phyloP scores from a whole-genome alignment of 2,888 invertebrate species.

The Torymus texanus region DNA sequence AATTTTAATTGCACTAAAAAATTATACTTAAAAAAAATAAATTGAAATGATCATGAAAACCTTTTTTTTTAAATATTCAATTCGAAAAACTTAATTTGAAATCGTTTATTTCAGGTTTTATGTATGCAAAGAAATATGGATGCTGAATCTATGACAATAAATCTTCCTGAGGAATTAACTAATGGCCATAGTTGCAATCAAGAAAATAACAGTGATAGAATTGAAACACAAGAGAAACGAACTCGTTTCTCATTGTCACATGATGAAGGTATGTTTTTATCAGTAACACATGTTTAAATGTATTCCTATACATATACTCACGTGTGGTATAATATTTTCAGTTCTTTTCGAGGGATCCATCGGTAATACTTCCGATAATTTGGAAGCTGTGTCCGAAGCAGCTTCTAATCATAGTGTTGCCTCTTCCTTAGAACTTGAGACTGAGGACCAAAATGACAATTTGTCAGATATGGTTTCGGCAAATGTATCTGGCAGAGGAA shows the following conservation, averaged over 20 bases:
- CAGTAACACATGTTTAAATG: constrained; percentile 1
- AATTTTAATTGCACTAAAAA: neutral
- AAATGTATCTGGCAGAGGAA: constrained; percentile 93
- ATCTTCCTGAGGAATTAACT: constrained; percentile 67
- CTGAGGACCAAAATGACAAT: constrained; percentile 94
- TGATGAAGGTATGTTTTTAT: constrained; percentile 80
- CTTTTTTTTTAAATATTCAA: too few relatives aligned
- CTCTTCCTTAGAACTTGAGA: constrained; percentile 91
- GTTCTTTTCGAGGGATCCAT: constrained; percentile 82
- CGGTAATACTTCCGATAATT: constrained; percentile 93
- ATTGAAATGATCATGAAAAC: too few relatives aligned
- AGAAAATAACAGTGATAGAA: constrained; percentile 70
- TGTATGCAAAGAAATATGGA: constrained; percentile 68
- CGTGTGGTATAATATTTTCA: constrained; percentile 54
- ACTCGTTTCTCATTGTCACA: constrained; percentile 87
- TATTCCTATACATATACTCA: constrained; percentile 23
- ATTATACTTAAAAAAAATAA: too few relatives aligned
- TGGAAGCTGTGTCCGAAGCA: constrained; percentile 96
- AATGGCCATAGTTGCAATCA: constrained; percentile 71
- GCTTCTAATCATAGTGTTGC: constrained; percentile 97
- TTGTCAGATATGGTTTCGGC: constrained; percentile 98
- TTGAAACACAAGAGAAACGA: constrained; percentile 73
- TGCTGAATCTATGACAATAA: constrained; percentile 65
- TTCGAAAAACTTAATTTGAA: neutral
- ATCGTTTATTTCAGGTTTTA: constrained; percentile 64